Conservation (phyloP, 2,797 vertebrate species). For the Adrianichthys oophorus region DNA sequence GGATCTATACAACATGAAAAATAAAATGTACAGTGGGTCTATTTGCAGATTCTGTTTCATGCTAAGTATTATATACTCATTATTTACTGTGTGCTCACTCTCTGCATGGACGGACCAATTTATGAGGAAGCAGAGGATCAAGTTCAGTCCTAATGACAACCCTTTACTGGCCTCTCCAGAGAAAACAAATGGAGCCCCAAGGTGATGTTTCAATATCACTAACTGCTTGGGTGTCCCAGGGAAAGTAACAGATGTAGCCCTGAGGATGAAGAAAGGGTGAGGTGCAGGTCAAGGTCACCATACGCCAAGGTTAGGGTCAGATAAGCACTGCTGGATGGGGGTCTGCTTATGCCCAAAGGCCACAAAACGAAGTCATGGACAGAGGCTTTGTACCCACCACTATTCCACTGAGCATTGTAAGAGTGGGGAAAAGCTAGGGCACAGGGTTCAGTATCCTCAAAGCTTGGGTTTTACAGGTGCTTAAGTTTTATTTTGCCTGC, state of each 20-base stretch:
- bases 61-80: slow-evolving; percentile 61
- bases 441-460: slow-evolving; percentile 64
- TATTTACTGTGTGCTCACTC: slow-evolving; percentile 71
- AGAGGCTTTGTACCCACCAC: slow-evolving; percentile 77
- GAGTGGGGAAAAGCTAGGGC: slow-evolving; percentile 55
- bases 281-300: slow-evolving; percentile 86
- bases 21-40: slow-evolving; percentile 56
- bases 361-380: slow-evolving; percentile 70
- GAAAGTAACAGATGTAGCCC: slow-evolving; percentile 85
- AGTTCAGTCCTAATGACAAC: slow-evolving; percentile 84
- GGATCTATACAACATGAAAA: slow-evolving; percentile 43
- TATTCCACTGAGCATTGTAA: slow-evolving; percentile 72
- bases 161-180: slow-evolving; percentile 78
- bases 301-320: slow-evolving; percentile 88
- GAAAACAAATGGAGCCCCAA: slow-evolving; percentile 86
- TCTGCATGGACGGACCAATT: slow-evolving; percentile 69
- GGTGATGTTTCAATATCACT: slow-evolving; percentile 87
- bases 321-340: slow-evolving; percentile 81
- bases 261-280: slow-evolving; percentile 80
- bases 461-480: slow-evolving; percentile 57
- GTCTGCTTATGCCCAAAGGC: slow-evolving; percentile 78
- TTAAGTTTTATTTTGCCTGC: slow-evolving; percentile 21
- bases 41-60: slow-evolving; percentile 61
- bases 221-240: slow-evolving; percentile 82
- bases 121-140: slow-evolving; percentile 79